phyloP scores from a whole-genome alignment of 2,888 invertebrate genomes.

The Elgonia sp. region DNA sequence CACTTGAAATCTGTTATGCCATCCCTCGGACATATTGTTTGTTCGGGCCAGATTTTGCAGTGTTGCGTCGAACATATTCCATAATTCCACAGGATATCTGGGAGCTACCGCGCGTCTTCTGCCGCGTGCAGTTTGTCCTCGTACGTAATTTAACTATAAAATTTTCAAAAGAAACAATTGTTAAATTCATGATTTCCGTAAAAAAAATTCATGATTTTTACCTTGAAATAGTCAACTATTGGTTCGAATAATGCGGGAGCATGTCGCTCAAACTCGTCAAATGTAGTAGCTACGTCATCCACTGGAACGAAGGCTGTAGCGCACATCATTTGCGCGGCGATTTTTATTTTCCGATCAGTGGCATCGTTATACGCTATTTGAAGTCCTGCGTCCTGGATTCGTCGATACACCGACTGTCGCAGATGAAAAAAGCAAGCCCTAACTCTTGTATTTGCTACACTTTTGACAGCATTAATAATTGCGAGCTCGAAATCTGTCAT shows the following conservation, averaged over 20 bases:
- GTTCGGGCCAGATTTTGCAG: no score
- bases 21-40: no score
- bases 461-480: neutral
- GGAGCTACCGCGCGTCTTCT: no score
- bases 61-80: no score
- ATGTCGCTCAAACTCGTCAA: neutral
- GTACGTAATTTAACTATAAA: no score
- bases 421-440: neutral
- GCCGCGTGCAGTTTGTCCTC: no score
- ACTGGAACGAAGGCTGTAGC: neutral
- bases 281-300: neutral
- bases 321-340: neutral
- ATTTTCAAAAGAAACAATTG: no score
- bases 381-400: neutral
- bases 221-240: neutral
- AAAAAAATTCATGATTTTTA: no score
- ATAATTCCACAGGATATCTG: no score
- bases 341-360: neutral
- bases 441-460: neutral
- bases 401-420: neutral
- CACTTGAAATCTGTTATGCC: no score
- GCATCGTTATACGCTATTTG: neutral
- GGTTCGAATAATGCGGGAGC: neutral
- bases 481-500: no score
- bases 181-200: no score